Evolutionary conservation across 2,888 invertebrate species (phyloP), one percentile per base, ranked within the genome.

Genomic region (Sarcophaga subvicina): DNA sequence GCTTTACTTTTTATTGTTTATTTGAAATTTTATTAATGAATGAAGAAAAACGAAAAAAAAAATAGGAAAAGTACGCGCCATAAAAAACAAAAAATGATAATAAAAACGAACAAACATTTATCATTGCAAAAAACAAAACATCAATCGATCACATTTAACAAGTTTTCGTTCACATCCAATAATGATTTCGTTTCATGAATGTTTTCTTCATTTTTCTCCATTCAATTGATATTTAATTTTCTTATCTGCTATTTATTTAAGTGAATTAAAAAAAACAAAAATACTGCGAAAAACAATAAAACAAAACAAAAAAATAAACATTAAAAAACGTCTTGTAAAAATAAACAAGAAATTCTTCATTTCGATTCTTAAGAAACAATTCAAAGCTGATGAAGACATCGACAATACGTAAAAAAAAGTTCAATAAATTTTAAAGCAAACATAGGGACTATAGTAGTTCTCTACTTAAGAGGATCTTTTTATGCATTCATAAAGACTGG

Each of bases 111-210:
- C 72, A 73, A 73, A 72, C 66, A 80, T 80, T 80, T 72, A 73
- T 66, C 72, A 80, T 66, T 80, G 47, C 3, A 12, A 14, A 49
- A 54, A n/a, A 27, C 4, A 37, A 37, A 67, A 73, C 73, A 73
- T 80, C 60, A 80, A 80, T 80, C 73, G 62, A 73, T 80, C 72
- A 73, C 20, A 73, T 45, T 73, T 73, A 45, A 37, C 66, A 67
- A 80, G 47, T 67, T 60, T 11, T n/a, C 14, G 25, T 64, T 14
- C 37, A 37, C 47, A 77, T 78, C 2, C n/a, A 67, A 73, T 73
- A 73, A 80, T 80, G 60, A 25, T 67, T 67, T 60, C 10, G 45
- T 80, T 80, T 73, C n/a, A 37, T 37, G 37, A 37, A 37, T 37
- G 10, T 37, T 37, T 37, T 10, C 37, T 37, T 37, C 37, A 37